Evolutionary conservation across 2,888 invertebrate species (phyloP).

Genomic region (Ecliptopera silaceata): DNA sequence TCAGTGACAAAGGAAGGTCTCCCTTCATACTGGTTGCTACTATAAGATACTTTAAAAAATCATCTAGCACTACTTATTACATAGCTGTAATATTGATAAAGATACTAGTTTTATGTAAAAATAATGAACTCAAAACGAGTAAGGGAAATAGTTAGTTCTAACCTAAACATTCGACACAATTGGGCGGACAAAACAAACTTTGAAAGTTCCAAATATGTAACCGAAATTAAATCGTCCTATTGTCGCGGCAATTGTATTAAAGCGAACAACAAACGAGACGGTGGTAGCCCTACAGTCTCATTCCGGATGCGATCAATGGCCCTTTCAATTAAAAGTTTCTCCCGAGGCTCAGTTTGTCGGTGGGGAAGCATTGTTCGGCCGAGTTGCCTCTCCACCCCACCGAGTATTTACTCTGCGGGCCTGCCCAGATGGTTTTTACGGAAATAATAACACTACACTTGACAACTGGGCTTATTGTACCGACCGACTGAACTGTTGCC

Average conservation of each 20-base stretch:
- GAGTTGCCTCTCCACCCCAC: conserved; percentile 36
- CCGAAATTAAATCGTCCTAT: conserved; percentile 22
- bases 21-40: not conserved
- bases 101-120: not conserved
- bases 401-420: conserved; percentile 18
- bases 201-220: conserved; percentile 20
- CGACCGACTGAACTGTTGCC: conserved; percentile 1
- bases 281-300: conserved; percentile 38
- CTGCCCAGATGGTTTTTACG: conserved; percentile 47
- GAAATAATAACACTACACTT: conserved; percentile 46
- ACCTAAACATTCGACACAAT: conserved; percentile 1
- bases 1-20: no score
- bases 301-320: conserved; percentile 60
- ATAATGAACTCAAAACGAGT: not conserved
- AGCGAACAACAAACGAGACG: conserved; percentile 24
- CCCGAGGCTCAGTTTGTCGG: conserved; percentile 45
- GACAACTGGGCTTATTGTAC: conserved; percentile 27
- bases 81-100: not conserved
- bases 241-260: conserved; percentile 31
- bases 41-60: not conserved
- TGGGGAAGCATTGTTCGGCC: conserved; percentile 45
- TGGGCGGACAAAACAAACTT: not conserved
- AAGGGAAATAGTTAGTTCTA: not conserved
- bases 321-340: conserved; percentile 74
- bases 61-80: not conserved